Base-by-base conservation (phyloP, 1,140 invertebrate species). In the Drosophila aff. region DNA sequence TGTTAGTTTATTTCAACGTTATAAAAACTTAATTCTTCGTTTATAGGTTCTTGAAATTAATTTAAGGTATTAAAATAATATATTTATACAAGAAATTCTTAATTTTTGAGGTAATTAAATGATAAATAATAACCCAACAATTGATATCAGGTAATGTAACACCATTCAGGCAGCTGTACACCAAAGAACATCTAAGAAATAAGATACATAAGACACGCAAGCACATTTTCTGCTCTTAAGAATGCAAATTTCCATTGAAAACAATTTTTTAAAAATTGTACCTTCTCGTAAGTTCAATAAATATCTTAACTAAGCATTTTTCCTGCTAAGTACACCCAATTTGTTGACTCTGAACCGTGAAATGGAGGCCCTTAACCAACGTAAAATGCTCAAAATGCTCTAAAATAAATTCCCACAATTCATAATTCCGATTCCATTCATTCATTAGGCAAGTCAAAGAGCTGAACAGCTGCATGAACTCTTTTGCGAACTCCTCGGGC, bases 391-490 rank as follows among this genome's bases (percentile, higher is more conserved):
- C 52, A 11, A 57, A 44, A 59, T 50, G 49, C 66, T 72, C 40
- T 16, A 40, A 40, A 72, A 40, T 38, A 59, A 53, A 65, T 41
- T 47, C 65, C 26, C 46, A 57, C 36, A 10, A 55, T 23, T 55
- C 36, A 31, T 9, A 40, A 40, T 26, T 40, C n/a, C n/a, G 6
- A 33, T 6, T 44, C 43, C 66, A 67, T 72, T 72, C 67, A 77
- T 77, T 89, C 72, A 83, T 80, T 75, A 63, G 53, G 21, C 57
- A 33, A 76, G 33, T 58, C 72, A 76, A 40, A 41, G 36, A 57
- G 62, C 79, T 76, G 65, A 66, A 66, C 61, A 23, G 47, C 63
- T 73, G 31, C 43, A 31, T 43, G 67, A 84, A 81, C 63, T 58
- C 69, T 53, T 49, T 49, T 23, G 46, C 46, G 50, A 49, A 33